These are phyloP conservation scores for Anolis carolinensis DNA, from an alignment of 2,113 vertebrate genomes.

Conservation along the genomic window DNA sequence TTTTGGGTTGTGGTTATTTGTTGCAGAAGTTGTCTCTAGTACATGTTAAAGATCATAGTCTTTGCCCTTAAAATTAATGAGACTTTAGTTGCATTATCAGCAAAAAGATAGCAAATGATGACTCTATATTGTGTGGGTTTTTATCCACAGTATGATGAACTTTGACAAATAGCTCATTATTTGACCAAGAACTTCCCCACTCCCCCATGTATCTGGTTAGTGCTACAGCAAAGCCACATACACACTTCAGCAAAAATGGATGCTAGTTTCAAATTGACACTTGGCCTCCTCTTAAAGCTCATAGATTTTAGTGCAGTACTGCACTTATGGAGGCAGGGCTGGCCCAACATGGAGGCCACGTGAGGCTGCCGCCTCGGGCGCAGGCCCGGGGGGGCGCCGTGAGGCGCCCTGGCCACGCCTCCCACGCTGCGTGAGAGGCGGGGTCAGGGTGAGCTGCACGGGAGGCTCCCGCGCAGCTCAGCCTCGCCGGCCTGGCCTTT, in stretches of 20 bases:
- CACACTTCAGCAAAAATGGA: background rate
- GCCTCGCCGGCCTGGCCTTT: no score
- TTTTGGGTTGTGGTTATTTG: background rate
- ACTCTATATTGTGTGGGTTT: background rate
- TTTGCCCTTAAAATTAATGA: background rate
- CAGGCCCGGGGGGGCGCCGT: no score
- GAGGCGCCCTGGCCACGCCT: no score
- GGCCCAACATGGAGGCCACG: no score
- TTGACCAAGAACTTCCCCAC: background rate
- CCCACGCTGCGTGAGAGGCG: no score
- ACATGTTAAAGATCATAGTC: background rate
- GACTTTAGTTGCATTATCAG: background rate
- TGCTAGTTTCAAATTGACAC: slow-evolving; percentile 12
- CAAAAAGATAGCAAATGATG: background rate
- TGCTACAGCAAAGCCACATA: background rate
- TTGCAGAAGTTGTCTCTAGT: background rate
- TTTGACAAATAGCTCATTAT: background rate
- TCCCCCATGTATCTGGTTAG: background rate
- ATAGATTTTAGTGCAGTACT: slow-evolving; percentile 42
- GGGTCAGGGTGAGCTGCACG: no score
- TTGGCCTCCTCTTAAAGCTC: background rate
- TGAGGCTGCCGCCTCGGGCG: no score
- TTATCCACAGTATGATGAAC: background rate
- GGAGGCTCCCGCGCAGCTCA: no score
- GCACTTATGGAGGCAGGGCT: slow-evolving; percentile 10